A percentile compares a stretch with the other conserved stretches of the same genome.
These are phyloP conservation scores for Laupala kohalensis DNA, from an alignment of 1,140 invertebrate species.

Conservation along the genomic window DNA sequence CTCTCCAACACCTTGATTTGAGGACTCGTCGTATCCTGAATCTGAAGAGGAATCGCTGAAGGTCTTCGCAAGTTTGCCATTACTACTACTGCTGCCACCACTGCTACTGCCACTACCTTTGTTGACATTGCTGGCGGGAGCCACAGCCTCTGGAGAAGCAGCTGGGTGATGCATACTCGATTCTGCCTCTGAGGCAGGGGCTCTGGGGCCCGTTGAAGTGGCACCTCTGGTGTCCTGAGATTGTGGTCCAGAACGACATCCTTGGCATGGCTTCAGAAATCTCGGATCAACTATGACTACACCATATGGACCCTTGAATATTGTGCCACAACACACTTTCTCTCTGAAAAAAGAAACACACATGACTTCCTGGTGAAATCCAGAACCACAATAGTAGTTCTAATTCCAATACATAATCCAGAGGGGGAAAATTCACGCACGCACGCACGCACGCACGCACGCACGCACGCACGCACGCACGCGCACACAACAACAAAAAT, in stretches of 20 bases:
- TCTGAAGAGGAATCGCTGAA: conserved; percentile 47
- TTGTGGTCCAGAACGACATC: conserved; percentile 10
- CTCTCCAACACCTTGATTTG: conserved; percentile 33
- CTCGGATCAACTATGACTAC: conserved; percentile 50
- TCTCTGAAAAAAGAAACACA: conserved; percentile 51
- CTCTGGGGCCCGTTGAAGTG: neutral
- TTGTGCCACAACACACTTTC: conserved; percentile 55
- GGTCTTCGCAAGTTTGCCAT: conserved; percentile 27
- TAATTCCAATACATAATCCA: too few species aligned
- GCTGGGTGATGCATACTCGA: neutral
- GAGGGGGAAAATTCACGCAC: too few species aligned
- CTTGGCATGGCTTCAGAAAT: conserved; percentile 44
- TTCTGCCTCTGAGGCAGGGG: neutral
- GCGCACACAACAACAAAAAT: too few species aligned
- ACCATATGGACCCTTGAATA: conserved; percentile 50
- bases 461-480: too few species aligned
- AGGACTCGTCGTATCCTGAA: conserved; percentile 48
- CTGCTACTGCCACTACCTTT: conserved; percentile 26
- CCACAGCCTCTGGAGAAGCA: conserved; percentile 19
- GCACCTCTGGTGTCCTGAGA: neutral
- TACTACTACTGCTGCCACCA: conserved; percentile 4
- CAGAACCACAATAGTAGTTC: too few species aligned
- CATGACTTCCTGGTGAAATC: too few species aligned
- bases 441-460: too few species aligned
- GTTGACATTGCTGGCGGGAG: conserved; percentile 27